Evolutionary conservation across 2,113 vertebrate species (phyloP), one percentile per base, ranked within the genome.

Genomic region (Sinosuthora webbiana): DNA sequence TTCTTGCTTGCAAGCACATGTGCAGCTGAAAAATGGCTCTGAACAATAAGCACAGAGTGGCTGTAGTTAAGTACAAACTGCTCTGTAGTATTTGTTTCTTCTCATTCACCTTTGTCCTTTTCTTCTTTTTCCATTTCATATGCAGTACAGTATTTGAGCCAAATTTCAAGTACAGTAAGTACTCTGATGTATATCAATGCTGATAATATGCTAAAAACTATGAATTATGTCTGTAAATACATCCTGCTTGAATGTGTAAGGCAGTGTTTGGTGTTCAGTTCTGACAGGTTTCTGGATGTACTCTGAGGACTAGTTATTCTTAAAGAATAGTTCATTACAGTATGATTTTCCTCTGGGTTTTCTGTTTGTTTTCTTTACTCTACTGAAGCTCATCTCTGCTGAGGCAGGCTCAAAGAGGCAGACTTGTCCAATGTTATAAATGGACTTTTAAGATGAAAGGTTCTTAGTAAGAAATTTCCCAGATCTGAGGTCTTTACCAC

Each of bases 261-360:
- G 63, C 52, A 86, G 37, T 19, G 41, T 33, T 84, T 9, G 24
- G 53, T 69, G 91, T 55, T 70, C 37, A 28, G 25, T 86, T 89
- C 52, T 94, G 93, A 67, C 71, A 88, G 55, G 64, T 83, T 96
- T 87, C 68, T 94, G 76, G 85, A 68, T 74, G 79, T 86, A 56
- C 71, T 67, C 7, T 71, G 90, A 71, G 71, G 39, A 78, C 30
- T 55, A 60, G 70, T 62, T 82, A 84, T 83, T 84, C 45, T 35
- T 89, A 13, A 65, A 83, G 50, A 79, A 80, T 50, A 68, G 50
- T 45, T 93, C 17, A 41, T 49, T 75, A 10, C 9, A 17, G 55
- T 91, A 56, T 87, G 67, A 84, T 69, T 84, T 87, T 96, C 47
- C 41, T 85, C 44, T 17, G 45, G 10, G 3, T 33, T 71, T 86